A percentile compares a stretch with the other conserved stretches of the same genome.
Evolutionary conservation across 2,888 invertebrate species (phyloP).

Genomic region (Ennomos quercinarius): DNA sequence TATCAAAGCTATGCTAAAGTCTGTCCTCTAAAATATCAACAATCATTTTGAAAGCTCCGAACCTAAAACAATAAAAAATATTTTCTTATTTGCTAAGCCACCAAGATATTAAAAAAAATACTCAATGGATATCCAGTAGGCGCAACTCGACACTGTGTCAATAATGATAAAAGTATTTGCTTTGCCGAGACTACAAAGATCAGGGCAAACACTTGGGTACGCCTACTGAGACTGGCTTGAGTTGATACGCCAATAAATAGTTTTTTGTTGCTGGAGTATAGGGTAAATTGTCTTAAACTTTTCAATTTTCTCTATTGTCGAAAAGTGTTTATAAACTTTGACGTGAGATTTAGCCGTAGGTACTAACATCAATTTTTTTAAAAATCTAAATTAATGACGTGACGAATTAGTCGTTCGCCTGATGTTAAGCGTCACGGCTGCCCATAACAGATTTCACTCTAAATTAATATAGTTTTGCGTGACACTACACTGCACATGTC

Average conservation of each 20-base stretch:
- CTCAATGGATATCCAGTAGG: conserved; percentile 68
- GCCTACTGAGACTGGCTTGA: conserved; percentile 63
- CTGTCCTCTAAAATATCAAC: conserved; percentile 23
- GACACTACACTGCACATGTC: no score
- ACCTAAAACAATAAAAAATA: conserved; percentile 62
- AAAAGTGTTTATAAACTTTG: conserved; percentile 32
- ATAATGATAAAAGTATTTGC: conserved; percentile 83
- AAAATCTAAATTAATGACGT: no score
- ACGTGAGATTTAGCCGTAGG: conserved; percentile 7
- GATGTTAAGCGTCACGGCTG: no score
- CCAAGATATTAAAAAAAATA: conserved; percentile 59
- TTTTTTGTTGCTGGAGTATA: conserved; percentile 37
- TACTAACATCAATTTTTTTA: no score
- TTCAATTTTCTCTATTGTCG: neutral
- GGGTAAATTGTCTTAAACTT: conserved; percentile 35
- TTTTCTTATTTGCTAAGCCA: conserved; percentile 59
- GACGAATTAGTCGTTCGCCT: no score
- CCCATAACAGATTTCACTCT: no score
- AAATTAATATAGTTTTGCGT: no score
- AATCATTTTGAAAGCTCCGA: conserved; percentile 34
- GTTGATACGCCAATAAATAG: conserved; percentile 58
- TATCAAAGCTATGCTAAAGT: conserved; percentile 21
- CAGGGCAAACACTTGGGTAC: conserved; percentile 73
- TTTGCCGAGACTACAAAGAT: conserved; percentile 78
- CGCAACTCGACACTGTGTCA: conserved; percentile 77